Evolutionary conservation across 92 coral and sea anemone genomes (phyloP).

Genomic region (Epizoanthus illoricatus): DNA sequence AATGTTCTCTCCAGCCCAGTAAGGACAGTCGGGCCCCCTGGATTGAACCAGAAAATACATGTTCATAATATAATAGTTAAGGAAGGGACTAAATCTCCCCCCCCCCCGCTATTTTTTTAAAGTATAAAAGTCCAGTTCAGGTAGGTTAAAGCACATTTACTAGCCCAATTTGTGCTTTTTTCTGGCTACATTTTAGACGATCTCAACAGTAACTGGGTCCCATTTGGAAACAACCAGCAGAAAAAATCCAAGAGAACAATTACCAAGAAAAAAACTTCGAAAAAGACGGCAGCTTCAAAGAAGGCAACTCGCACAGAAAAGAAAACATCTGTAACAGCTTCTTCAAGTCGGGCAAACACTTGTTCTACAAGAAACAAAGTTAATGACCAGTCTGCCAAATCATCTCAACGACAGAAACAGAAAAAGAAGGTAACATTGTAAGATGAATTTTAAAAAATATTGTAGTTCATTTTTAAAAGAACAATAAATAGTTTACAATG

Average conservation of each 20-base stretch:
- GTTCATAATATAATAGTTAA: too few relatives aligned
- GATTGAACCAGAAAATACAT: too few relatives aligned
- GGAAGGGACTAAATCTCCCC: too few relatives aligned
- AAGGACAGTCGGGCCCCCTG: too few relatives aligned
- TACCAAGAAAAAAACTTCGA: not conserved
- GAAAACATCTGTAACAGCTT: not conserved
- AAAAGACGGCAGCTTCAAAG: not conserved
- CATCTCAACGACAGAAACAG: not conserved
- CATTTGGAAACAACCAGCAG: not conserved
- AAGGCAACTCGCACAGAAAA: not conserved
- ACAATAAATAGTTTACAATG: too few relatives aligned
- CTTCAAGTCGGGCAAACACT: not conserved
- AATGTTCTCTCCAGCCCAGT: too few relatives aligned
- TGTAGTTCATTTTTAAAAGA: too few relatives aligned
- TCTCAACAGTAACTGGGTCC: constrained; percentile 13
- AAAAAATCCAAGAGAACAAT: constrained; percentile 1
- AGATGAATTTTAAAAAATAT: too few relatives aligned
- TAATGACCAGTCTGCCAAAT: not conserved
- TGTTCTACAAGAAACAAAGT: not conserved
- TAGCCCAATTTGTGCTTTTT: not conserved
- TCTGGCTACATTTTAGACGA: not conserved
- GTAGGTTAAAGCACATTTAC: not conserved
- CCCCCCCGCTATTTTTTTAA: too few relatives aligned
- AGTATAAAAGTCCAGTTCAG: too few relatives aligned
- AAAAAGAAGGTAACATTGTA: not conserved